These are phyloP conservation scores for Pachyrhynchus sulphureomaculatus DNA, from an alignment of 1,140 invertebrate genomes.

Conservation along the genomic window DNA sequence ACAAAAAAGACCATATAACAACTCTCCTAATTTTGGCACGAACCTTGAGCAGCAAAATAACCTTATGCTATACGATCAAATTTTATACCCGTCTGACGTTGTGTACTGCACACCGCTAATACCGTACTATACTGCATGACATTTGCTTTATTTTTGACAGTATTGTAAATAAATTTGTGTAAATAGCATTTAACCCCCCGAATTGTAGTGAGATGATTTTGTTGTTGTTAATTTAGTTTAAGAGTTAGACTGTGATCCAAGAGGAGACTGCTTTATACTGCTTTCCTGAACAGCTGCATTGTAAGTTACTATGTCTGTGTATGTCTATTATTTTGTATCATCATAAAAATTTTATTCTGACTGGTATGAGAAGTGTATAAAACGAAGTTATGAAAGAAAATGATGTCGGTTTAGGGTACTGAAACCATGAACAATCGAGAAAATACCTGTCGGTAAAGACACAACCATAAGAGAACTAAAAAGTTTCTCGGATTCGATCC, in stretches of 20 bases:
- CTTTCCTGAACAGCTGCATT: too few relatives aligned
- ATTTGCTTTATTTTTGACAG: background rate
- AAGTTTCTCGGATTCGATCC: too few relatives aligned
- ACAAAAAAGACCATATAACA: background rate
- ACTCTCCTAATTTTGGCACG: background rate
- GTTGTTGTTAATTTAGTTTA: background rate
- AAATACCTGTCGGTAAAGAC: too few relatives aligned
- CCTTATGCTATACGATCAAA: background rate
- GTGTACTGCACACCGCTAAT: background rate
- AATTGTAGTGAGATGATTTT: background rate
- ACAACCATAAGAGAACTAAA: too few relatives aligned
- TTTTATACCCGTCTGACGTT: background rate
- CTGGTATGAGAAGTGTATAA: too few relatives aligned
- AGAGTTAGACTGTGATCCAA: background rate
- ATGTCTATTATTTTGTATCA: too few relatives aligned
- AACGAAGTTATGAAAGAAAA: too few relatives aligned
- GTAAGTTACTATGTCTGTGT: too few relatives aligned
- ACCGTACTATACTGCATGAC: background rate
- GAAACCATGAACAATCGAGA: too few relatives aligned
- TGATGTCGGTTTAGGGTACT: too few relatives aligned
- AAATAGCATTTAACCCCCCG: background rate
- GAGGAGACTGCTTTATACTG: background rate
- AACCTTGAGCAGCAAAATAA: background rate
- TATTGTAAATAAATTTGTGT: conserved; percentile 2
- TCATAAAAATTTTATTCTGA: too few relatives aligned